A percentile compares a stretch with the other conserved stretches of the same genome.
Conservation (phyloP, 2,797 vertebrate species). For the Sphenodon punctatus region DNA sequence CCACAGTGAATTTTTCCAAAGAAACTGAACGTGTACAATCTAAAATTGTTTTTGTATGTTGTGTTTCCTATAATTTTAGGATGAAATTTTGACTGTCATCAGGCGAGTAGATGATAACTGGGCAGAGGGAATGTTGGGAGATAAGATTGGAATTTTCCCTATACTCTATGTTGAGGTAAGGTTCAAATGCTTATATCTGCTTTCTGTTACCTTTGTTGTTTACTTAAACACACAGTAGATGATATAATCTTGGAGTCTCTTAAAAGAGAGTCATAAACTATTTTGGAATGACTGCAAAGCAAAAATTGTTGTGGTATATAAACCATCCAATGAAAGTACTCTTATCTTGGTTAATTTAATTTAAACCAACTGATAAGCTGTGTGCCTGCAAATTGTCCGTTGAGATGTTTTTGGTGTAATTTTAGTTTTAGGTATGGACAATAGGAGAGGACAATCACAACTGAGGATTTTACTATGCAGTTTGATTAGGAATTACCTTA, state of each 20-base stretch:
- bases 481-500: background rate
- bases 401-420: background rate
- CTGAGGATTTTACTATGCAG: background rate
- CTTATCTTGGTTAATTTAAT: background rate
- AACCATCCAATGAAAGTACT: background rate
- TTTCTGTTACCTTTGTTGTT: background rate
- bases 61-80: conserved; percentile 75
- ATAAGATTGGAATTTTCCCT: conserved; percentile 98
- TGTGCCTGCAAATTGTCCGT: background rate
- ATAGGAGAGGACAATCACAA: background rate
- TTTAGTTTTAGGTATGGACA: background rate
- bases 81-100: conserved; percentile 97
- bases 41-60: conserved; percentile 3
- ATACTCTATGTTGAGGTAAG: conserved; percentile 98
- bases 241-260: background rate
- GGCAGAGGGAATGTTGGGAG: conserved; percentile 99
- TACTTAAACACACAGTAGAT: background rate
- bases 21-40: background rate
- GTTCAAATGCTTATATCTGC: background rate
- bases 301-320: background rate
- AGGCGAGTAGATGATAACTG: conserved; percentile 98
- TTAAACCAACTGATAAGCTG: background rate
- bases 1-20: background rate
- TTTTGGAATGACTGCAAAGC: background rate
- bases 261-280: background rate